Conservation (phyloP, 2,113 vertebrate species). For the Anoura caudifer region DNA sequence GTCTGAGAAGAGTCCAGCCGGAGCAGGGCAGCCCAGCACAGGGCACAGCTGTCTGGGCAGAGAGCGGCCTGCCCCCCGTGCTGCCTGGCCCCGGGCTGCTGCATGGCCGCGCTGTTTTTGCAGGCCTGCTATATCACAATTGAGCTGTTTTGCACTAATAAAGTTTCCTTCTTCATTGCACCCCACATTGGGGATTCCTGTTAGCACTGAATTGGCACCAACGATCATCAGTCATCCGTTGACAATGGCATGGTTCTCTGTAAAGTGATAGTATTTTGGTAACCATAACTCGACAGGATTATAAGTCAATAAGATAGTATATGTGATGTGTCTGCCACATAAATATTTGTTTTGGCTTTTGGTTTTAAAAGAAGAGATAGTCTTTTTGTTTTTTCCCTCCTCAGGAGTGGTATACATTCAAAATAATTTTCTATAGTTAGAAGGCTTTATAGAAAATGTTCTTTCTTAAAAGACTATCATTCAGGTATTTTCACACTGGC, state of each 20-base stretch:
- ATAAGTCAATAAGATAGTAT: neutral
- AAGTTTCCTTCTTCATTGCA: neutral
- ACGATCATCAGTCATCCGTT: neutral
- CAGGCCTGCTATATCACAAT: neutral
- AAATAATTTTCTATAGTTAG: neutral
- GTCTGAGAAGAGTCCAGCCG: neutral
- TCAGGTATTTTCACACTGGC: neutral
- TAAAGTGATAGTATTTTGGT: neutral
- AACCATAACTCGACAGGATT: neutral
- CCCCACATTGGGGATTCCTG: neutral
- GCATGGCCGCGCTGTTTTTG: neutral
- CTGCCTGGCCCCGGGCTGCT: neutral
- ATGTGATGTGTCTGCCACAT: neutral
- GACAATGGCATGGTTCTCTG: neutral
- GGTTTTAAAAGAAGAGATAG: neutral
- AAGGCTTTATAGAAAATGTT: neutral
- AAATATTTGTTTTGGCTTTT: neutral
- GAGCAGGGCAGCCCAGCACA: neutral
- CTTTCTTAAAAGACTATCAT: neutral
- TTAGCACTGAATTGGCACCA: neutral
- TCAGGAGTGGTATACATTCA: neutral
- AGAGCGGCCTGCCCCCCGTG: neutral
- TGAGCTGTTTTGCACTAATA: neutral
- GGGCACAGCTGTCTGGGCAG: neutral
- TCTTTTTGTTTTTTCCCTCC: neutral